Percentiles rank a stretch among this genome's conserved stretches.
phyloP scores from a whole-genome alignment of 2,797 vertebrate genomes.

The Catharus ustulatus region DNA sequence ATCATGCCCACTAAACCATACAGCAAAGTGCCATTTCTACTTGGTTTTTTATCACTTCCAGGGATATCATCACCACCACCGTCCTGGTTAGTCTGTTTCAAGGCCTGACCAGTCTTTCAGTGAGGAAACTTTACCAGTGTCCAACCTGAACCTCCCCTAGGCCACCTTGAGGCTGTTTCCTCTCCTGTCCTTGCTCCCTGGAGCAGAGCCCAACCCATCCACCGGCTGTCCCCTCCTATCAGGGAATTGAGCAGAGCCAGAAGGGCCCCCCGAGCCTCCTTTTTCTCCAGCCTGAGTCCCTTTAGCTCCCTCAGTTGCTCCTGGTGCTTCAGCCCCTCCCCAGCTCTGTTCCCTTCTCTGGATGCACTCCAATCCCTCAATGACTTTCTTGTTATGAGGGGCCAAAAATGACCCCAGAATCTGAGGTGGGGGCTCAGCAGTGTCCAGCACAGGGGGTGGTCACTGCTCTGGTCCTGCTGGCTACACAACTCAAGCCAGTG shows the following conservation, averaged over 20 bases:
- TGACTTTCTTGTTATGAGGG: not conserved
- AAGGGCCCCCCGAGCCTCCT: not conserved
- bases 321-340: not conserved
- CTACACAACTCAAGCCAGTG: not conserved
- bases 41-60: not conserved
- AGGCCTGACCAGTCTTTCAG: not conserved
- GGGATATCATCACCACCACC: not conserved
- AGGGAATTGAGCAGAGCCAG: not conserved
- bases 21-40: not conserved
- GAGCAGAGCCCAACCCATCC: fast-evolving
- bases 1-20: not conserved
- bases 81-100: not conserved
- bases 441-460: not conserved
- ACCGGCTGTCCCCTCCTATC: fast-evolving
- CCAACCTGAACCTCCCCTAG: not conserved
- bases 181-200: not conserved
- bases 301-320: not conserved
- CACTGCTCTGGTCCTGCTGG: not conserved
- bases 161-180: not conserved
- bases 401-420: not conserved
- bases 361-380: fast-evolving
- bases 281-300: not conserved
- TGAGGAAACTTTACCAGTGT: not conserved
- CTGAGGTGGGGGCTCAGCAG: not conserved
- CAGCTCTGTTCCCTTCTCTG: not conserved